These are phyloP conservation scores for Desoria tigrina DNA, from an alignment of 2,888 invertebrate species.

Conservation along the genomic window DNA sequence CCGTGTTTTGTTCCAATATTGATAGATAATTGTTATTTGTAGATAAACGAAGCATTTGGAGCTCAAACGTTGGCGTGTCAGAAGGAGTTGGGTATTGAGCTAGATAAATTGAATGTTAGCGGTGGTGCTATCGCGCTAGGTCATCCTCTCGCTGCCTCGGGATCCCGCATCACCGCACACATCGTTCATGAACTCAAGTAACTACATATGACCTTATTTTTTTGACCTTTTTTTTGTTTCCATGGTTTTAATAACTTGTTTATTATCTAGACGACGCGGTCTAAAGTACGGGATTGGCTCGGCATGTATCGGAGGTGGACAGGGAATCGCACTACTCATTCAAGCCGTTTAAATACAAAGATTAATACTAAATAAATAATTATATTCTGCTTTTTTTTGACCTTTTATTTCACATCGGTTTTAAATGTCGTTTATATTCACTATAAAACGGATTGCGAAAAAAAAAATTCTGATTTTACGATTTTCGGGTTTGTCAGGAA, in stretches of 20 bases:
- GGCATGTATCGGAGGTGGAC: constrained; percentile 98
- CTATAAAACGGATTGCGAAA: too few species aligned
- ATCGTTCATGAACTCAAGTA: constrained; percentile 87
- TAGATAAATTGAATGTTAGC: constrained; percentile 85
- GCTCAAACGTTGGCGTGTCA: constrained; percentile 91
- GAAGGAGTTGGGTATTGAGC: constrained; percentile 82
- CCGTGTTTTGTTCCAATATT: too few species aligned
- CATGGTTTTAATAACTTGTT: constrained; percentile 2
- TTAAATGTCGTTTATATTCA: too few species aligned
- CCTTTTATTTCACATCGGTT: too few species aligned
- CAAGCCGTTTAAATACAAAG: constrained; percentile 64
- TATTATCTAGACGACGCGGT: constrained; percentile 69
- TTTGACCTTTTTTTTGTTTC: not conserved
- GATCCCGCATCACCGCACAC: constrained; percentile 86
- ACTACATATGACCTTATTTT: constrained; percentile 71
- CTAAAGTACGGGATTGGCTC: constrained; percentile 87
- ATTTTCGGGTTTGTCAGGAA: too few species aligned
- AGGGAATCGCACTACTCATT: constrained; percentile 91
- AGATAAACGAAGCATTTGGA: constrained; percentile 98
- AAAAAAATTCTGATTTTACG: too few species aligned
- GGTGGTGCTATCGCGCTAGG: constrained; percentile 71
- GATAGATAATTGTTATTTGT: not conserved
- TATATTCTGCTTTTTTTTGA: too few species aligned
- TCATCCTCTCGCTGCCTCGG: constrained; percentile 92
- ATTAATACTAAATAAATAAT: too few species aligned